These are phyloP conservation scores for Phalacrocorax carbo DNA, from an alignment of 2,113 vertebrate genomes.

Conservation along the genomic window DNA sequence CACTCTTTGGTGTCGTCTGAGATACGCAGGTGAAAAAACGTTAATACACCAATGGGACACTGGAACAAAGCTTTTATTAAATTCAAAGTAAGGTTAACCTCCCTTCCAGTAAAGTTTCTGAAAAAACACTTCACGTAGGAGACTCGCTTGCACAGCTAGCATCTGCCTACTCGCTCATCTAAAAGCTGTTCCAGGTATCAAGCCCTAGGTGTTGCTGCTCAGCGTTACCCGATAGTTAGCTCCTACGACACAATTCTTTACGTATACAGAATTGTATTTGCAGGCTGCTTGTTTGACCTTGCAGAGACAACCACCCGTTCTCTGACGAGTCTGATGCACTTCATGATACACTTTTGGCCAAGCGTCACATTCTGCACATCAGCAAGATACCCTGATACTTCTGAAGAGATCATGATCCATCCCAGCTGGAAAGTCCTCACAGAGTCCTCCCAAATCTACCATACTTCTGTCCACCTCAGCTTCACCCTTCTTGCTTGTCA, in stretches of 20 bases:
- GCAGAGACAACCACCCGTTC: neutral
- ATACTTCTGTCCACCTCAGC: neutral
- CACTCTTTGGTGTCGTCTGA: rapidly evolving
- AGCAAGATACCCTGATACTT: neutral
- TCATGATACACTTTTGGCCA: neutral
- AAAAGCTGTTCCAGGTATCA: neutral
- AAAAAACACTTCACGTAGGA: neutral
- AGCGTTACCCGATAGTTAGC: neutral
- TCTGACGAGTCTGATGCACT: neutral
- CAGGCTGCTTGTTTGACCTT: neutral
- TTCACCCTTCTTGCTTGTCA: neutral
- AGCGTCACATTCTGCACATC: rapidly evolving
- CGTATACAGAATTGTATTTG: neutral
- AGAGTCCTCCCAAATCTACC: neutral
- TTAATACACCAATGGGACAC: rapidly evolving
- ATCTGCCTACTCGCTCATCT: neutral
- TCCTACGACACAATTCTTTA: neutral
- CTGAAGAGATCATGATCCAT: no score
- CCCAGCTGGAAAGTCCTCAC: neutral
- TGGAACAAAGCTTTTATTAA: neutral
- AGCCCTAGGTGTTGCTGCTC: neutral
- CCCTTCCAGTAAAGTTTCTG: neutral
- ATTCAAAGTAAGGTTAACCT: neutral
- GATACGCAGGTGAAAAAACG: neutral
- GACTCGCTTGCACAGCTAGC: neutral